phyloP scores from a whole-genome alignment of 2,113 vertebrate species.

The Caranx ignobilis region DNA sequence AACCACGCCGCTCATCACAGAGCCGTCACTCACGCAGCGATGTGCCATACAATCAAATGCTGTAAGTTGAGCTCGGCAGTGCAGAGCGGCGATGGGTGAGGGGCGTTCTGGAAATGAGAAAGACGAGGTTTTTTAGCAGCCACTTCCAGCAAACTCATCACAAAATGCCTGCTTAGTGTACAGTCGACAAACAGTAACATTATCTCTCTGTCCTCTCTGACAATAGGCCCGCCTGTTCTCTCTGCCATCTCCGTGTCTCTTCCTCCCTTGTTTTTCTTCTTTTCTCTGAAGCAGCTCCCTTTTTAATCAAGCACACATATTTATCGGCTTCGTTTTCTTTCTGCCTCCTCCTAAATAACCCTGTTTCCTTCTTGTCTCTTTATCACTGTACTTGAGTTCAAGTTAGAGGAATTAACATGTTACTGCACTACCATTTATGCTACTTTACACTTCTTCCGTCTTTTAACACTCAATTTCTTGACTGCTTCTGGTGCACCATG shows the following conservation, averaged over 20 bases:
- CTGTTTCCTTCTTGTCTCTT: not conserved
- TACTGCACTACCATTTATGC: not conserved
- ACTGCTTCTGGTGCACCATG: too few relatives aligned
- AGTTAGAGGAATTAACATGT: not conserved
- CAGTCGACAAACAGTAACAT: conserved; percentile 52
- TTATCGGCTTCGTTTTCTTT: not conserved
- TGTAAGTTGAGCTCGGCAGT: conserved; percentile 39
- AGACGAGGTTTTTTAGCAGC: conserved; percentile 38
- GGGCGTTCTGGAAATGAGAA: conserved; percentile 27
- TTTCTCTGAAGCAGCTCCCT: not conserved
- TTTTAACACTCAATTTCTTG: too few relatives aligned
- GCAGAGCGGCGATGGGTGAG: conserved; percentile 20
- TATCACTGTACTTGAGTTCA: not conserved
- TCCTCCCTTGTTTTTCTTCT: conserved; percentile 13
- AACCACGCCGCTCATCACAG: conserved; percentile 4
- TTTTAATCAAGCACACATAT: not conserved
- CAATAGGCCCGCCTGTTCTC: conserved; percentile 51
- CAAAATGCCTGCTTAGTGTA: conserved; percentile 39
- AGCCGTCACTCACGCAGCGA: conserved; percentile 37
- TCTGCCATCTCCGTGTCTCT: not conserved
- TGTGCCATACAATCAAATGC: not conserved
- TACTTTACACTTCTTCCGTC: not conserved
- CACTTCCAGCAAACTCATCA: conserved; percentile 50
- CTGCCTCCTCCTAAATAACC: not conserved
- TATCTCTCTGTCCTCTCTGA: conserved; percentile 48